These are phyloP conservation scores for Drosophila hamatofila DNA, from an alignment of 2,888 invertebrate genomes.

Conservation along the genomic window DNA sequence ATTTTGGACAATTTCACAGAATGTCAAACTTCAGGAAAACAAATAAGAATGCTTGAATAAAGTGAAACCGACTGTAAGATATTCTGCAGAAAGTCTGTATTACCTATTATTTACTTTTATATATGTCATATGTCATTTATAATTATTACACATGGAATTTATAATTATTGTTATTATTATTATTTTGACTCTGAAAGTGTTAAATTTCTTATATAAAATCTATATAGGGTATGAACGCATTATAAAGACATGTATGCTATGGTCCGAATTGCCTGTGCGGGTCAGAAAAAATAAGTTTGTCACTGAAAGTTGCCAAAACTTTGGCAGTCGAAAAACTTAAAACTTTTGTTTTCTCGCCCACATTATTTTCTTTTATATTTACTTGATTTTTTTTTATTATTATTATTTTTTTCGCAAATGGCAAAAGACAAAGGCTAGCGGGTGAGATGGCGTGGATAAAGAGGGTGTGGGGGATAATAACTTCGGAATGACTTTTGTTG, in stretches of 20 bases:
- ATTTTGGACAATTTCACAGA: slow-evolving; percentile 59
- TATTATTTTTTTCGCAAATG: slow-evolving; percentile 56
- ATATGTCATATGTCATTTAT: not conserved
- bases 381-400: not conserved
- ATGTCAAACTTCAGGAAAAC: slow-evolving; percentile 49
- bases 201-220: too few species aligned
- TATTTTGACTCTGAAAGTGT: not conserved
- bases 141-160: not conserved
- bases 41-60: not conserved
- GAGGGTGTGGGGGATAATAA: slow-evolving; percentile 57
- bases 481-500: slow-evolving; percentile 79
- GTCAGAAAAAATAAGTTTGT: slow-evolving; percentile 56
- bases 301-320: slow-evolving; percentile 67
- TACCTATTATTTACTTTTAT: too few species aligned
- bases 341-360: slow-evolving; percentile 77
- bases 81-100: slow-evolving; percentile 3
- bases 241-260: slow-evolving; percentile 31
- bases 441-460: slow-evolving; percentile 4
- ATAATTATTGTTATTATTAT: too few species aligned
- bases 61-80: not conserved
- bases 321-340: slow-evolving; percentile 63
- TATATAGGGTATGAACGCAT: slow-evolving; percentile 7
- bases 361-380: slow-evolving; percentile 63
- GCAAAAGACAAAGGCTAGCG: slow-evolving; percentile 36
- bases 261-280: slow-evolving; percentile 37